Evolutionary conservation across 2,888 invertebrate genomes (phyloP), one percentile per base, ranked within the genome.

Genomic region (Aporophyla lueneburgensis): DNA sequence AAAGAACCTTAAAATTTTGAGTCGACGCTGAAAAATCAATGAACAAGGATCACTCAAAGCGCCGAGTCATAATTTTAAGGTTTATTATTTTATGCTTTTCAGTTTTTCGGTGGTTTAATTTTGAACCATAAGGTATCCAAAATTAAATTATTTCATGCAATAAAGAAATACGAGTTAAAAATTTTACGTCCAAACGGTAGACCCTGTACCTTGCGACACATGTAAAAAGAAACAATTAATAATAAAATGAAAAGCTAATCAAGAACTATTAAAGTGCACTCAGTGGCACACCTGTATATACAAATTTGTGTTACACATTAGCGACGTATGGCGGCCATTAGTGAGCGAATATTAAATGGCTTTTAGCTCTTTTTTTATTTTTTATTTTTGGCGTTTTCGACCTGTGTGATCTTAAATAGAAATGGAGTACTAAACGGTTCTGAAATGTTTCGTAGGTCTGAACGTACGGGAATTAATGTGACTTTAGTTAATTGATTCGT

Each of bases 241-340:
- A 74, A 77, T 70, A 46, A 80, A 85, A 91, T 92, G 76, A 90
- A 90, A 91, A 84, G 76, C 76, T 86, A 91, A 91, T 92, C 87
- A 90, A 89, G 89, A 84, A 88, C 87, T 90, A 90, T 91, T 89
- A 92, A 91, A 92, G 86, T 74, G 86, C 77, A 87, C 89, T 91
- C 88, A 87, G 85, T 61, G 87, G 87, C 89, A 80, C 92, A 92
- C 91, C 91, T 92, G 91, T 89, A 67, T 33, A 33, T n/a, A 89
- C 89, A 89, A 88, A 86, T 90, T 89, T 91, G 86, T 86, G 87
- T 76, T 89, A 80, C 86, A 84, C 91, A 92, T 93, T 91, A 91
- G 87, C 89, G 78, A 82, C 85, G 87, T 85, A 84, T 85, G 87
- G 70, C 59, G 85, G 84, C 88, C 89, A 88, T 92, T 91, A 91